These are phyloP conservation scores for Danaus chrysippus DNA, from an alignment of 2,888 invertebrate genomes.

Conservation along the genomic window DNA sequence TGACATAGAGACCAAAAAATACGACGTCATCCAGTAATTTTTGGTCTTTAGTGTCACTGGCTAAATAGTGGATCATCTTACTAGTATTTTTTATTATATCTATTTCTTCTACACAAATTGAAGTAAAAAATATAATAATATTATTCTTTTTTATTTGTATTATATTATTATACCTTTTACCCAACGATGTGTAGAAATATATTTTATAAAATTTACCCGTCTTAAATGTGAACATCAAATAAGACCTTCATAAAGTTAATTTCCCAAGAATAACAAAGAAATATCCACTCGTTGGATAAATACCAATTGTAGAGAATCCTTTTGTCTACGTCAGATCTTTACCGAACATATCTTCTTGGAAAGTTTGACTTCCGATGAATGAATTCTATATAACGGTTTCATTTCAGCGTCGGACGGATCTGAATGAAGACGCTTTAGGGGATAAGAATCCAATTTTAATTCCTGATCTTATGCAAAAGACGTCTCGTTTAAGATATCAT, in stretches of 20 bases:
- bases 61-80: no score
- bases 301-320: not conserved
- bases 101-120: no score
- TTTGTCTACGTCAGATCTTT: conserved; percentile 10
- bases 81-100: no score
- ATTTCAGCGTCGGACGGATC: conserved; percentile 19
- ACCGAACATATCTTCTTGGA: conserved; percentile 3
- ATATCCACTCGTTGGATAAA: not conserved
- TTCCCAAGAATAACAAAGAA: not conserved
- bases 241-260: not conserved
- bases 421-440: conserved; percentile 44
- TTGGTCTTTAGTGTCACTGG: no score
- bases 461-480: conserved; percentile 57
- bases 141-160: no score
- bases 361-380: conserved; percentile 10
- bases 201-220: no score
- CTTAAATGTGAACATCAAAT: no score
- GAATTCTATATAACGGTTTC: conserved; percentile 16
- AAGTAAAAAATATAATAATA: no score
- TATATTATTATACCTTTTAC: no score
- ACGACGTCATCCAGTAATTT: no score
- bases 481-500: conserved; percentile 56
- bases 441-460: conserved; percentile 60
- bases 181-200: no score
- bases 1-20: no score